Evolutionary conservation across 1,140 invertebrate genomes (phyloP), one percentile per base, ranked within the genome.

Genomic region (Coptotermes formosanus): DNA sequence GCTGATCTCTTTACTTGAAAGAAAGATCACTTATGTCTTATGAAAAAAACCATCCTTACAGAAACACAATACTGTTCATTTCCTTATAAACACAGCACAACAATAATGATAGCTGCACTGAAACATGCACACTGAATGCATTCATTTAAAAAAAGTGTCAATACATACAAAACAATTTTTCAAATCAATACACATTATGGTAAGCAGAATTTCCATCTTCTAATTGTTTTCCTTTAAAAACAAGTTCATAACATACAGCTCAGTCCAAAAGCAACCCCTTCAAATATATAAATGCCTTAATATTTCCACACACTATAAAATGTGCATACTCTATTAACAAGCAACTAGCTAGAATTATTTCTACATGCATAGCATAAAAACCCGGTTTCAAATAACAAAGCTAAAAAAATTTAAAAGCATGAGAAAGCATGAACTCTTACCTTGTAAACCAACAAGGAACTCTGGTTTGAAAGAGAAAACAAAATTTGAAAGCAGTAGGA

Each of bases 391-490:
- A 75, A 75, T 55, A 55, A 30, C 9, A 9, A 75, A 75, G 25
- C 25, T 30, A 30, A 75, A 30, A n/a, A 30, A 75, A 75, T 9
- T 11, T 75, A 75, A n/a, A 64, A 64, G 59, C 25, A 64, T 3
- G 59, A 64, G 12, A 64, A 19, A 8, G 83, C 82, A n/a, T 48
- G 55, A 52, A 12, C 44, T 83, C 84, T 85, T 86, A 83, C 84
- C 85, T 87, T 52, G 59, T 86, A 86, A 25, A 87, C 82, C 86
- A 87, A 85, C 82, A 87, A 85, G 82, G 82, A 87, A 84, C 86
- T 59, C 83, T 87, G 48, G 52, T 85, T 59, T 85, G 25, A 82
- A 87, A 82, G 48, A 86, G 83, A 87, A 86, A 86, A 85, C 30
- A 38, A 85, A 85, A 85, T 69, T 82, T 32, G 82, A 83, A 83